Evolutionary conservation across 2,888 invertebrate species (phyloP).

Genomic region (Anagyrus pseudococci): DNA sequence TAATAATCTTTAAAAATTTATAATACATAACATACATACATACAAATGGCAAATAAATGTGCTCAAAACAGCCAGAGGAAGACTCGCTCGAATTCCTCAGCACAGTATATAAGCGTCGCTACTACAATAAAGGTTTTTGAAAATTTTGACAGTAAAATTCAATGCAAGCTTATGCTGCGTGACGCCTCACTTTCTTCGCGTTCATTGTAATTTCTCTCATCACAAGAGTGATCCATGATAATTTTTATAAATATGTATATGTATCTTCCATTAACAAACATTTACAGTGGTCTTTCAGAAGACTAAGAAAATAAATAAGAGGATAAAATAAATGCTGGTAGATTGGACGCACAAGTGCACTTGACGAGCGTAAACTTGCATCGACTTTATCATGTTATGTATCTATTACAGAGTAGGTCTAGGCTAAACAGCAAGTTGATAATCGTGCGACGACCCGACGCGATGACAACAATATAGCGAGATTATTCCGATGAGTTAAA

Average conservation of each 20-base stretch:
- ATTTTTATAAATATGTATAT: not conserved
- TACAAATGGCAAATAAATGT: slow-evolving; percentile 35
- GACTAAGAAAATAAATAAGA: no score
- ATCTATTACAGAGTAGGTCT: slow-evolving; percentile 35
- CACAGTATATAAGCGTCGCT: slow-evolving; percentile 25
- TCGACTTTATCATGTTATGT: slow-evolving; percentile 33
- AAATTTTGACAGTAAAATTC: slow-evolving; percentile 31
- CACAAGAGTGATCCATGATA: not conserved
- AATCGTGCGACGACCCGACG: slow-evolving; percentile 31
- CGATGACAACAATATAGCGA: slow-evolving; percentile 34
- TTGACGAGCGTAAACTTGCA: slow-evolving; percentile 36
- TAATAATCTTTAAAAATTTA: slow-evolving; percentile 34
- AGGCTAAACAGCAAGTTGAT: slow-evolving; percentile 37
- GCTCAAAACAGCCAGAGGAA: slow-evolving; percentile 35
- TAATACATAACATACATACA: slow-evolving; percentile 37
- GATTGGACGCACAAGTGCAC: slow-evolving; percentile 8
- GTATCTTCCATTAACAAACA: not conserved
- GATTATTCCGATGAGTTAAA: slow-evolving; percentile 29
- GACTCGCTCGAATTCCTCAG: slow-evolving; percentile 33
- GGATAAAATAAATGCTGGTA: not conserved
- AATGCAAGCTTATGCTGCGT: slow-evolving; percentile 31
- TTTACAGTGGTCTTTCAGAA: no score
- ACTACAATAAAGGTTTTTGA: slow-evolving; percentile 23
- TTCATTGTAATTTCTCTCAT: not conserved
- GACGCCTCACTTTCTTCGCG: slow-evolving; percentile 5